phyloP scores from a whole-genome alignment of 2,888 invertebrate species.

The Chrysotoxum bicinctum region DNA sequence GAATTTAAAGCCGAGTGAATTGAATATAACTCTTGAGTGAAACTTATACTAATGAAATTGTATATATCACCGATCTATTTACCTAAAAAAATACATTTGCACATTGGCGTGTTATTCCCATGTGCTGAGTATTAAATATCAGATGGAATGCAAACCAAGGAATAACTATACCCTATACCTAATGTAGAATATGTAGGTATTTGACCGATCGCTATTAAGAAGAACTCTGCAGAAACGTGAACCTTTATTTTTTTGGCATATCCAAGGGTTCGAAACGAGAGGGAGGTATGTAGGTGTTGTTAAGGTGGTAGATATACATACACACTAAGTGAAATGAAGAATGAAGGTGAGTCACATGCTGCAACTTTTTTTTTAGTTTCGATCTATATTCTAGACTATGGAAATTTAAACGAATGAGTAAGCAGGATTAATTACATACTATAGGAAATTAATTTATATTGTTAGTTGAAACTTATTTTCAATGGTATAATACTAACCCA shows the following conservation, averaged over 20 bases:
- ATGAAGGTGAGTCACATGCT: background rate
- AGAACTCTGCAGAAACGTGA: slow-evolving; percentile 13
- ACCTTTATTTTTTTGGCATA: slow-evolving; percentile 3
- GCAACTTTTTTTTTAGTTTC: background rate
- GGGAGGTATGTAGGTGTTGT: background rate
- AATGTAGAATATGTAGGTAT: too few relatives aligned
- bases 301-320: too few relatives aligned
- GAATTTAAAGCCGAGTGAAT: slow-evolving; percentile 10
- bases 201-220: background rate
- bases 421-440: too few relatives aligned
- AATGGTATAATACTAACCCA: too few relatives aligned
- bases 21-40: slow-evolving; percentile 44
- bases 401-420: background rate
- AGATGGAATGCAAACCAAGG: background rate
- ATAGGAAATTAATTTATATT: too few relatives aligned
- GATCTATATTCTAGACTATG: background rate
- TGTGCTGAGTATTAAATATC: background rate
- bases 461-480: too few relatives aligned
- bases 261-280: background rate
- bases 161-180: background rate
- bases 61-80: slow-evolving; percentile 2
- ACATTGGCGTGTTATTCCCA: background rate
- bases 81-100: background rate
- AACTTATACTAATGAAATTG: background rate
- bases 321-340: too few relatives aligned